Conservation (phyloP, 2,797 vertebrate species). For the Kryptolebias ocellatus region DNA sequence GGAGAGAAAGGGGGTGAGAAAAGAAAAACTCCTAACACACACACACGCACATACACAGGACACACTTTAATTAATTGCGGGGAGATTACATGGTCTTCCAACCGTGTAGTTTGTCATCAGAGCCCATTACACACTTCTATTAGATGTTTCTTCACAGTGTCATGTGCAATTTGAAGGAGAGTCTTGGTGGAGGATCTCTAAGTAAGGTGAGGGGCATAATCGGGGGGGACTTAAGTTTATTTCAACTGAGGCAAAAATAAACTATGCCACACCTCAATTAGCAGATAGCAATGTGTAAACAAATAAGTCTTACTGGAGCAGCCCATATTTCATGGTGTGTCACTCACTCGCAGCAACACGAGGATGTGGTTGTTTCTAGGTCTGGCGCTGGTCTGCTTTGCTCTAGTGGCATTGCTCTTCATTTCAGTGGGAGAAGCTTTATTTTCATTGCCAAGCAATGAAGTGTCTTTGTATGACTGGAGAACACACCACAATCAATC, state of each 20-base stretch:
- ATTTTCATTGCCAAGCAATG: slow-evolving; percentile 81
- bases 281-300: slow-evolving; percentile 76
- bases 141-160: slow-evolving; percentile 99
- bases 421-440: slow-evolving; percentile 74
- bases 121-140: slow-evolving; percentile 99
- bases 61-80: slow-evolving; percentile 99
- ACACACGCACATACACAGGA: slow-evolving; percentile 75
- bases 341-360: slow-evolving; percentile 72
- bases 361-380: slow-evolving; percentile 54
- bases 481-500: slow-evolving; percentile 76
- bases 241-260: slow-evolving; percentile 69
- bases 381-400: slow-evolving; percentile 50
- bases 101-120: slow-evolving; percentile 99
- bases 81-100: slow-evolving; percentile 99
- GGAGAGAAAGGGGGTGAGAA: slow-evolving; percentile 56
- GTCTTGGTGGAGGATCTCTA: slow-evolving; percentile 82
- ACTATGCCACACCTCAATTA: slow-evolving; percentile 78
- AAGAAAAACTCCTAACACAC: slow-evolving; percentile 48
- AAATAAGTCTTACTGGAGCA: slow-evolving; percentile 72
- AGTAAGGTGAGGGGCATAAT: slow-evolving; percentile 86
- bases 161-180: slow-evolving; percentile 99
- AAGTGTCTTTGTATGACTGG: slow-evolving; percentile 81
- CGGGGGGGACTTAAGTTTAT: slow-evolving; percentile 66
- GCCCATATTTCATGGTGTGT: slow-evolving; percentile 76
- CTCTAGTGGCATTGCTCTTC: slow-evolving; percentile 73